Base-by-base conservation (phyloP, 2,113 vertebrate genomes). In the Tympanuchus pallidicinctus region DNA sequence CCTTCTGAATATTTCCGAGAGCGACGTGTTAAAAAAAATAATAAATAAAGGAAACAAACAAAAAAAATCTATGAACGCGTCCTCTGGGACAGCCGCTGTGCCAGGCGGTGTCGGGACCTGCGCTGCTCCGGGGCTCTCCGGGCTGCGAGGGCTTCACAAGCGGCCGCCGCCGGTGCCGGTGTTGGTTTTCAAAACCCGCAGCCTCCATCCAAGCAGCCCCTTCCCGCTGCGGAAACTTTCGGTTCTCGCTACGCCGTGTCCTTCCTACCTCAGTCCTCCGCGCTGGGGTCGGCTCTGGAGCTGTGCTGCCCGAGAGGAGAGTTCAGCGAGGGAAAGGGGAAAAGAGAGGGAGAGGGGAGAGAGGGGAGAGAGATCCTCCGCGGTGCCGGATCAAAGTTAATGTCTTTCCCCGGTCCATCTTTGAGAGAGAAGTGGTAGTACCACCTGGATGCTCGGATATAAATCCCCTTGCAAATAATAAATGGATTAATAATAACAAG, bases 401-500 rank as follows among this genome's bases (percentile, higher is more conserved):
- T 97, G 97, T 98, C 98, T 98, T 96, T 98, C 97, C 96, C 96
- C 96, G 97, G 98, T 98, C 98, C 98, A 98, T 98, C 97, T 98
- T 98, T 97, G 97, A 90, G 93, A 97, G 98, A 97, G 98, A 98
- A 99, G 98, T 99, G 98, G 98, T 98, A 98, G 98, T 98, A 98
- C 98, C 98, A 98, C 98, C 98, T 98, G 98, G 98, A 98, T 98
- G 98, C 97, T 98, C 98, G 98, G 98, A 98, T 99, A 99, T 99
- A 99, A 99, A 99, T 98, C 98, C 98, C 98, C 98, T 99, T 98
- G 99, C 99, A 99, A 99, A 99, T 99, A 99, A 99, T 99, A 99
- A 99, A 99, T 99, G 98, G 98, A 99, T 98, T 98, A 99, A 99
- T 99, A 99, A 99, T 99, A 99, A 99, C 99, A 99, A 99, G 99